Conservation (phyloP, 2,113 vertebrate genomes). For the Perca flavescens region DNA sequence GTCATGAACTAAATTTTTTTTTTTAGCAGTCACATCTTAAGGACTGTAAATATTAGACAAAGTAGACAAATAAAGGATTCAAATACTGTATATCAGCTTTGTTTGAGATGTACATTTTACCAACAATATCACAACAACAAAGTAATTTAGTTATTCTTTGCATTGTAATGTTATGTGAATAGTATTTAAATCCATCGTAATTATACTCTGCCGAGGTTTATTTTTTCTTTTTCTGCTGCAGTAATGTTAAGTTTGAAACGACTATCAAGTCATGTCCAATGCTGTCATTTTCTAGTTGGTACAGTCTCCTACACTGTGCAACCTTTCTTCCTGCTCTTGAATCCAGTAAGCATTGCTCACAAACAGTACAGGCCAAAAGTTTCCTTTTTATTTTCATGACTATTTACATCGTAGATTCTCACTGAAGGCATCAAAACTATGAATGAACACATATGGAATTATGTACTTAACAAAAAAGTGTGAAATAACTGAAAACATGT, state of each 20-base stretch:
- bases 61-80: not conserved
- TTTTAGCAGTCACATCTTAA: not conserved
- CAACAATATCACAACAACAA: too few relatives aligned
- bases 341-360: not conserved
- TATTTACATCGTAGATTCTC: too few relatives aligned
- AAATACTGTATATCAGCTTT: not conserved
- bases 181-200: not conserved
- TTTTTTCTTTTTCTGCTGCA: not conserved
- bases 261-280: not conserved
- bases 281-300: not conserved
- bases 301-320: not conserved
- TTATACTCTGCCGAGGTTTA: too few relatives aligned
- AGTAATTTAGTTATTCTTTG: not conserved
- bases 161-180: not conserved
- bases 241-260: not conserved
- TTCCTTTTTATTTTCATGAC: too few relatives aligned
- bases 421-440: too few relatives aligned
- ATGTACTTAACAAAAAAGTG: too few relatives aligned
- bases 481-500: too few relatives aligned
- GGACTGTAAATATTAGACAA: not conserved
- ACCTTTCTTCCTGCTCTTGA: not conserved
- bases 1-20: conserved; percentile 1
- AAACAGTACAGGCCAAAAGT: too few relatives aligned
- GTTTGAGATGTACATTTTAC: not conserved
- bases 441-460: too few relatives aligned